Evolutionary conservation across 2,888 invertebrate genomes (phyloP).

Genomic region (Theodoxus fluviatilis): DNA sequence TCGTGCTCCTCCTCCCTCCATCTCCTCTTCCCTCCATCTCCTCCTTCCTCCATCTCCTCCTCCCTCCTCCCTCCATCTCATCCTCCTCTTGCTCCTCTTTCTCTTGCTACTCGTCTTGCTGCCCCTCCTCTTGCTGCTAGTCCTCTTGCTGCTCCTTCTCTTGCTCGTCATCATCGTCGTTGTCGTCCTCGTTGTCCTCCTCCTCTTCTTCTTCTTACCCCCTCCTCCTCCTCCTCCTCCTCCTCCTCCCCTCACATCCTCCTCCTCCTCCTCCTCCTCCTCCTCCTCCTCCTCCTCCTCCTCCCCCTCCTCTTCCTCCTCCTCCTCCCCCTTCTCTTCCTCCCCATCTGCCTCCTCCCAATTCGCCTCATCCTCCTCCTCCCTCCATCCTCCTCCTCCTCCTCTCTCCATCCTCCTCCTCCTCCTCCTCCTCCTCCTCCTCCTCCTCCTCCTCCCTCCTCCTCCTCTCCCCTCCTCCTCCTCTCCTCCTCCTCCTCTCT

Average conservation of each 20-base stretch:
- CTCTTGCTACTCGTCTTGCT: not conserved
- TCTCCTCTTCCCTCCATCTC: not conserved
- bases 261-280: not conserved
- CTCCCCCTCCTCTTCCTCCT: not conserved
- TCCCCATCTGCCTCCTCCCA: not conserved
- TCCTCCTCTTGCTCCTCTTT: not conserved
- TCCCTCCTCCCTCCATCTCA: not conserved
- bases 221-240: constrained; percentile 1
- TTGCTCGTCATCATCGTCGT: too few species aligned
- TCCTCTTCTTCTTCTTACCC: constrained; percentile 5
- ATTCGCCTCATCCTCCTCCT: not conserved
- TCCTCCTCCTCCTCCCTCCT: not conserved
- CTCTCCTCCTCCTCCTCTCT: too few species aligned
- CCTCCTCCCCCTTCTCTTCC: not conserved
- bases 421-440: constrained; percentile 7
- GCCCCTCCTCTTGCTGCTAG: too few species aligned
- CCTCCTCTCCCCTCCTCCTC: too few species aligned
- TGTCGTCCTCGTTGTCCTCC: not conserved
- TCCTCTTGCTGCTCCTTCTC: not conserved
- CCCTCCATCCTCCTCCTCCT: not conserved
- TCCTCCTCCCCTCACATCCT: not conserved
- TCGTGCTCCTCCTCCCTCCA: not conserved
- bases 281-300: not conserved
- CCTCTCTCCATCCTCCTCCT: not conserved
- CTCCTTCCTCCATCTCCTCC: not conserved